A percentile compares a stretch with the other conserved stretches of the same genome.
Conservation (phyloP, 2,113 vertebrate species). For the Mormyrus iriodes region DNA sequence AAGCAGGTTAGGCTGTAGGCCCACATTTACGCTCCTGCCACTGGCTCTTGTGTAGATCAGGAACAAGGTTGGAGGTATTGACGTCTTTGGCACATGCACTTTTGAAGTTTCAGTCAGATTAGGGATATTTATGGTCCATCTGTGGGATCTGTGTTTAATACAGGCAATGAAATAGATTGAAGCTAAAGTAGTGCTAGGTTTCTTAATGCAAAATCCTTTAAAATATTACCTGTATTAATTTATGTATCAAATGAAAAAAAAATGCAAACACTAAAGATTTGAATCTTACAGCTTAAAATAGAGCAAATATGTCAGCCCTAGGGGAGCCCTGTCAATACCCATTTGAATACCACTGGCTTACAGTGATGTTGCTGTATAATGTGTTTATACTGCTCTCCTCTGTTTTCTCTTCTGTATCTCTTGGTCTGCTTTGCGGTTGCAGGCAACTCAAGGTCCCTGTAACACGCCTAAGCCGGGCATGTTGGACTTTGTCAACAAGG, state of each 20-base stretch:
- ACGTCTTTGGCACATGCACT: not conserved
- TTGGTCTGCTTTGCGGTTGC: not conserved
- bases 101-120: not conserved
- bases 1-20: constrained; percentile 74
- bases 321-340: not conserved
- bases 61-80: not conserved
- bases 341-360: not conserved
- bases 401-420: not conserved
- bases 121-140: not conserved
- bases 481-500: constrained; percentile 84
- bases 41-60: not conserved
- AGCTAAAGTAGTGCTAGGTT: not conserved
- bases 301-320: not conserved
- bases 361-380: not conserved
- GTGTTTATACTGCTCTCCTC: not conserved
- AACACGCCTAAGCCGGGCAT: constrained; percentile 74
- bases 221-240: not conserved
- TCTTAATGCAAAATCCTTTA: not conserved
- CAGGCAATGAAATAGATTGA: not conserved
- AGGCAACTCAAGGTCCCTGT: constrained; percentile 84
- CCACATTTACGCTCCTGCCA: not conserved
- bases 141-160: not conserved
- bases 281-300: not conserved
- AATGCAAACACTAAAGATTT: not conserved
- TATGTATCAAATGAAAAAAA: not conserved